Percentiles rank a stretch among this genome's conserved stretches.
Evolutionary conservation across 1,140 invertebrate genomes (phyloP).

Genomic region (Cyphomyrmex costatus): DNA sequence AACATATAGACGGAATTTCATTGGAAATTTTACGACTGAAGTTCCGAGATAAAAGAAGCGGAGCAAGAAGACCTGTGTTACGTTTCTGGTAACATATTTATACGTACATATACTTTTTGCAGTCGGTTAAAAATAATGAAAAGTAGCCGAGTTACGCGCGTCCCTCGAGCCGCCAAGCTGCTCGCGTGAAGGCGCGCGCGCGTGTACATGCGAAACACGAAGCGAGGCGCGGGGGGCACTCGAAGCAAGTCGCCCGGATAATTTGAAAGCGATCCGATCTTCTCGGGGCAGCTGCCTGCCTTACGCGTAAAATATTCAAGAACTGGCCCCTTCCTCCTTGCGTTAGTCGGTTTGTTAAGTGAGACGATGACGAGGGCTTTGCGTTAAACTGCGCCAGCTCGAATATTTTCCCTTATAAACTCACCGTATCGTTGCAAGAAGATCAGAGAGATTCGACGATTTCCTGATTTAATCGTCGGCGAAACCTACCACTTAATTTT

Average conservation of each 20-base stretch:
- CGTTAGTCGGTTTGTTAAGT: conserved; percentile 75
- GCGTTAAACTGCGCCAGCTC: conserved; percentile 47
- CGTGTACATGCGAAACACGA: conserved; percentile 50
- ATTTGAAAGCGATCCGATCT: conserved; percentile 87
- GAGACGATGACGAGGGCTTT: conserved; percentile 65
- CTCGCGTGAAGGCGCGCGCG: conserved; percentile 52
- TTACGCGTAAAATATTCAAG: conserved; percentile 87
- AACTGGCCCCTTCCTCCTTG: conserved; percentile 78
- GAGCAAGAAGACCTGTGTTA: background rate
- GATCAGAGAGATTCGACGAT: background rate
- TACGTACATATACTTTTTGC: conserved; percentile 25
- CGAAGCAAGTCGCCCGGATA: conserved; percentile 85
- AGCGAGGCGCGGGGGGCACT: conserved; percentile 74
- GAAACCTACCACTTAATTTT: background rate
- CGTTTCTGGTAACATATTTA: conserved; percentile 18
- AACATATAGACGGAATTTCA: background rate
- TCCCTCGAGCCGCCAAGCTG: background rate
- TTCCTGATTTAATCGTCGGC: background rate
- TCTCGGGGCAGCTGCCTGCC: conserved; percentile 85
- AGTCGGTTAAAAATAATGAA: conserved; percentile 68
- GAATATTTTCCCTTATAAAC: conserved; percentile 42
- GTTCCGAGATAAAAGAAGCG: background rate
- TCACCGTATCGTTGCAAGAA: background rate
- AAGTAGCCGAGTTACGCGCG: conserved; percentile 52
- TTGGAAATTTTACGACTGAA: background rate